phyloP scores from a whole-genome alignment of 2,888 invertebrate species.

The Caenorhabditis afra region DNA sequence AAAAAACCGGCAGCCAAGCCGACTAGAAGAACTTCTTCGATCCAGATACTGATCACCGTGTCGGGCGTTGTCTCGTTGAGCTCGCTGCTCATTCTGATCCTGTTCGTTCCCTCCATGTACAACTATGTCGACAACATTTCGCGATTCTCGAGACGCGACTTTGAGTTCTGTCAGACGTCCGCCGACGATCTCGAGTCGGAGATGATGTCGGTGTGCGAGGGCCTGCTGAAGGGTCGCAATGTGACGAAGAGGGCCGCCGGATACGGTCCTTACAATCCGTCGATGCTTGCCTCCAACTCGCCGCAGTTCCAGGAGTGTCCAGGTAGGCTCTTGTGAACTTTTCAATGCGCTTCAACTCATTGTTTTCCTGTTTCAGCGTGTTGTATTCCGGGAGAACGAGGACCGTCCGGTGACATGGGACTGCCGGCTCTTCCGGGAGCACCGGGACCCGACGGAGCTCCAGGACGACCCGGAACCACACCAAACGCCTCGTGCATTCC shows the following conservation, averaged over 20 bases:
- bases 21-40: too few relatives aligned
- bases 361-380: conserved; percentile 76
- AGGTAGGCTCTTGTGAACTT: conserved; percentile 49
- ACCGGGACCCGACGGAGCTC: conserved; percentile 80
- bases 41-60: conserved; percentile 71
- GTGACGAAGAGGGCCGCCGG: conserved; percentile 62
- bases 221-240: conserved; percentile 55
- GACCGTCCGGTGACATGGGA: conserved; percentile 76
- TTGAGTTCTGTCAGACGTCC: conserved; percentile 78
- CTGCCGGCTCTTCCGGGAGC: conserved; percentile 76
- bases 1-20: too few relatives aligned
- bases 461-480: conserved; percentile 80
- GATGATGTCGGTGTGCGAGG: conserved; percentile 67
- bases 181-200: conserved; percentile 76
- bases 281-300: conserved; percentile 73
- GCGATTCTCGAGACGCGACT: conserved; percentile 74
- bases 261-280: conserved; percentile 74
- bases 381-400: conserved; percentile 78
- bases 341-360: background rate
- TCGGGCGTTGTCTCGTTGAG: conserved; percentile 72
- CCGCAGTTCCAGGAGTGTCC: conserved; percentile 80
- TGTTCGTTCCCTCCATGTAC: conserved; percentile 79
- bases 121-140: conserved; percentile 78
- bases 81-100: conserved; percentile 74
- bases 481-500: conserved; percentile 81